Evolutionary conservation across 2,888 invertebrate species (phyloP), one percentile per base, ranked within the genome.

Genomic region (Coelopa pilipes): DNA sequence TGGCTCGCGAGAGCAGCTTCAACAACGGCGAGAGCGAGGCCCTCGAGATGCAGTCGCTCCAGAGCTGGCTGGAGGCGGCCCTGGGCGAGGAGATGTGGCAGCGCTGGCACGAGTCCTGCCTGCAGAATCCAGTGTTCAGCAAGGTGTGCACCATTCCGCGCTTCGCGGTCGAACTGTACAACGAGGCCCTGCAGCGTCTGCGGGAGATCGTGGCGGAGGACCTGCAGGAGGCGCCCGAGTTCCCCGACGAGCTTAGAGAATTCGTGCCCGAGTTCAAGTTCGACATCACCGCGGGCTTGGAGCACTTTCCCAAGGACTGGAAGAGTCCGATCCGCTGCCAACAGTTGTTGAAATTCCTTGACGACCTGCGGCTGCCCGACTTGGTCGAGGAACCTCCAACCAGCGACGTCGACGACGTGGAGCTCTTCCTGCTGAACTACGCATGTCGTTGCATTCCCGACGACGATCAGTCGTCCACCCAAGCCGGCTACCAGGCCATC

Each of bases 261-360:
- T 91, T 89, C 86, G 84, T 91, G 71, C 87, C 90, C 77, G 53
- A 75, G 15, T 49, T 67, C 17, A 81, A 87, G 17, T 87, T 89
- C 1, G 88, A 78, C 60, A 89, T 90, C 79, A 92, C 93, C 0
- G 90, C 92, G 77, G 90, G 90, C 49, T 90, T 91, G 79, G 92
- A 93, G 83, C 91, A 92, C 84, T 92, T 94, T 78, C 90, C 93
- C 0, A 86, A 87, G 21, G 90, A 89, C 80, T 92, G 91, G 87
- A 92, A 90, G 78, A 88, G 77, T 80, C 86, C 49, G 86, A 67
- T 71, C 11, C 90, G 91, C 77, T 88, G 90, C 24, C 83, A 83
- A 0, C 85, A 88, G 49, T 85, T 93, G 10, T 89, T 89, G 77
- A 82, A 86, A 49, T 86, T 90, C 72, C 87, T 94, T 83, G 87